A percentile compares a stretch with the other conserved stretches of the same genome.
These are phyloP conservation scores for Botia almorhae DNA, from an alignment of 2,797 vertebrate genomes.

Conservation along the genomic window DNA sequence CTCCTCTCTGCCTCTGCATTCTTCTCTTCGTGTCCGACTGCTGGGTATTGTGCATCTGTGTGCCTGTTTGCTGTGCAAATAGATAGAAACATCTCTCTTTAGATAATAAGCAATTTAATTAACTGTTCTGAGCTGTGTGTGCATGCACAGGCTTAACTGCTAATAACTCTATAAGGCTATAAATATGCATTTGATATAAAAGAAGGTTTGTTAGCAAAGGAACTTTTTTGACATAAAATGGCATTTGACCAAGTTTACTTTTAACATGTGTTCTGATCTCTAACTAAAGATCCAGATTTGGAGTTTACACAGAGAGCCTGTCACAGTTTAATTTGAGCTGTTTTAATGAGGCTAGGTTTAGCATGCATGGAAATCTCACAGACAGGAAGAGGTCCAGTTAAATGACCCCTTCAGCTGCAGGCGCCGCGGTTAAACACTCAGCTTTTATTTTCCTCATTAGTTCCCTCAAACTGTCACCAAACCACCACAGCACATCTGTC, in stretches of 20 bases:
- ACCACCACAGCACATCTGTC: constrained; percentile 13
- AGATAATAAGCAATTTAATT: constrained; percentile 58
- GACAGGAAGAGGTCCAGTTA: constrained; percentile 22
- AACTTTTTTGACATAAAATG: constrained; percentile 11
- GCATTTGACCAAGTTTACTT: constrained; percentile 28
- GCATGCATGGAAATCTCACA: constrained; percentile 12
- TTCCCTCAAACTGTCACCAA: constrained; percentile 20
- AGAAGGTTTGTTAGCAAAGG: constrained; percentile 15
- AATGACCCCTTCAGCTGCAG: constrained; percentile 38
- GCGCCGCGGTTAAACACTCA: constrained; percentile 31
- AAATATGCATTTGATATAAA: constrained; percentile 31
- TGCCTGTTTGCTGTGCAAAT: constrained; percentile 44
- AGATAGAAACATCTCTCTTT: constrained; percentile 31
- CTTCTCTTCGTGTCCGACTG: constrained; percentile 36
- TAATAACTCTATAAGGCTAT: constrained; percentile 12
- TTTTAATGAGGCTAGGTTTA: constrained; percentile 57
- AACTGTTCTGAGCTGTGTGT: constrained; percentile 39
- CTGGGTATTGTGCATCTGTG: constrained; percentile 30
- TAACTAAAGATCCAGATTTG: constrained; percentile 34
- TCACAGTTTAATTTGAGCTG: constrained; percentile 25
- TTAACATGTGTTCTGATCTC: constrained; percentile 34
- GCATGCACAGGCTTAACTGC: constrained; percentile 28
- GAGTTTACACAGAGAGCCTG: not conserved
- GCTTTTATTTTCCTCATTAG: constrained; percentile 58
- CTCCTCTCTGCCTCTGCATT: constrained; percentile 18